phyloP scores from a whole-genome alignment of 2,797 vertebrate species.

The Epinephelus malabaricus region DNA sequence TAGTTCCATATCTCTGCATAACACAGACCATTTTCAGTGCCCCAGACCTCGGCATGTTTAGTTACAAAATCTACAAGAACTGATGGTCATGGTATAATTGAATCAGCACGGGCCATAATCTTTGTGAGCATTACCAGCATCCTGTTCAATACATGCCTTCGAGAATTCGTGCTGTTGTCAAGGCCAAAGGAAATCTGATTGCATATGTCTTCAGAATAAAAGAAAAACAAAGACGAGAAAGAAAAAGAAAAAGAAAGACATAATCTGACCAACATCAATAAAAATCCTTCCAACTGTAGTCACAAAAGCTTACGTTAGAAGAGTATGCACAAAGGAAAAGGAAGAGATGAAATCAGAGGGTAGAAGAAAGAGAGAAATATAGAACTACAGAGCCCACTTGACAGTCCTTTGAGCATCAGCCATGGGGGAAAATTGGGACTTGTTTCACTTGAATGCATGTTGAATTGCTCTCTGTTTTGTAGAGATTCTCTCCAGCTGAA shows the following conservation, averaged over 20 bases:
- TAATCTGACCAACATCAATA: neutral
- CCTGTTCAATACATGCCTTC: neutral
- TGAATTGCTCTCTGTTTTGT: slow-evolving; percentile 67
- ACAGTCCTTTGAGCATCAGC: slow-evolving; percentile 67
- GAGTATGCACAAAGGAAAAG: slow-evolving; percentile 5
- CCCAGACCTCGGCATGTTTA: neutral
- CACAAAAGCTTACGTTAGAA: slow-evolving; percentile 22
- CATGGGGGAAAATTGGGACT: slow-evolving; percentile 52
- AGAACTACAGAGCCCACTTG: slow-evolving; percentile 44
- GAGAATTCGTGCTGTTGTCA: slow-evolving; percentile 9
- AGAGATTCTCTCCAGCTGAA: slow-evolving; percentile 59
- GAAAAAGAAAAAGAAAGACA: neutral
- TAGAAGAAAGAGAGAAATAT: slow-evolving; percentile 26
- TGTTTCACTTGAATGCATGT: slow-evolving; percentile 67
- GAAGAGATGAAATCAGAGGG: slow-evolving; percentile 40
- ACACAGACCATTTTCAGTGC: neutral
- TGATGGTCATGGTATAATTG: neutral
- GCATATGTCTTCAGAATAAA: slow-evolving; percentile 4
- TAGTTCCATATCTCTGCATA: neutral
- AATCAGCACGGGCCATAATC: neutral
- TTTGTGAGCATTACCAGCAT: neutral
- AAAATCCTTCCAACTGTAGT: neutral
- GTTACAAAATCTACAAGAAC: neutral
- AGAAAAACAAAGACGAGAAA: neutral
- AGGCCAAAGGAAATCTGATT: neutral